Evolutionary conservation across 1,140 invertebrate genomes (phyloP), one percentile per base, ranked within the genome.

Genomic region (Amyelois transitella): DNA sequence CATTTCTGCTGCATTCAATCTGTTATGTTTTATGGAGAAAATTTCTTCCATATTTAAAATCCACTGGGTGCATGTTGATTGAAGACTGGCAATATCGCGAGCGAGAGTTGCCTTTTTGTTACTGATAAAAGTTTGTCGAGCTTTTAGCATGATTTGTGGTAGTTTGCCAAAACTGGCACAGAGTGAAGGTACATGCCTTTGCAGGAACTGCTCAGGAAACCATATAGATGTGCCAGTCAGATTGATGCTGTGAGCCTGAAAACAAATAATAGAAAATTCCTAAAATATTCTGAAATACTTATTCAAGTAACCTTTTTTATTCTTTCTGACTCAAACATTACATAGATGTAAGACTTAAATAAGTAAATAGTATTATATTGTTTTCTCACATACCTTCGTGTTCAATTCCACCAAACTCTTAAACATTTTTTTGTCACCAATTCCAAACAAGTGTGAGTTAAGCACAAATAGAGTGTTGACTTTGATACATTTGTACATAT

Each of bases 131-230:
- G 80, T 70, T 59, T 91, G 81, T 19, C 93, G 88, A 53, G 89
- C 69, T 61, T 88, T 89, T 18, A 87, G 67, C 49, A 91, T 90
- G 18, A 78, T 75, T 60, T 90, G 88, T 51, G 91, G 79, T 43
- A 90, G 74, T 83, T 94, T 94, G 45, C 90, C 90, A 75, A 93
- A 72, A 53, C 88, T 83, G 68, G 91, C 91, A 53, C 85, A 74
- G 57, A 92, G 78, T 43, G 91, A 86, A 52, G 91, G 89, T 24
- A 93, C 74, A 83, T 93, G 91, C 63, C 89, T 89, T 25, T 91
- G 80, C 12, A 96, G 86, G 85, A 96, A 96, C 60, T 91, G 89
- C 77, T 94, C 94, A 5, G 96, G 94, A 72, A 94, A 92, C 95
- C 95, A 97, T 24, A 96, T 75, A 17, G 94, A 89, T 77, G 94